These are phyloP conservation scores for Epistrophe eligans DNA, from an alignment of 2,888 invertebrate species.

Conservation along the genomic window DNA sequence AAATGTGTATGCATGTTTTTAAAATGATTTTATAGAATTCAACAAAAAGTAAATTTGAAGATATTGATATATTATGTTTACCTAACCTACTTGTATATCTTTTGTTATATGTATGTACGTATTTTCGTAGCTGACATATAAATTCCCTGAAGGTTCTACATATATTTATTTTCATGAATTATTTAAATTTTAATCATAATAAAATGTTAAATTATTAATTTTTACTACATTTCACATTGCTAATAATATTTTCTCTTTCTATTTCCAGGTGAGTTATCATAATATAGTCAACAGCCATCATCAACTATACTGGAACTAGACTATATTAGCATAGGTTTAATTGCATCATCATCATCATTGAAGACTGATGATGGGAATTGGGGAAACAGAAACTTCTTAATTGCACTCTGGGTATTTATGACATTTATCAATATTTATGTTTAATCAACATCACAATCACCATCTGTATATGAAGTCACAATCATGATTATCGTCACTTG, in stretches of 20 bases:
- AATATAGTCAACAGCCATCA: background rate
- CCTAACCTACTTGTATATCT: too few species aligned
- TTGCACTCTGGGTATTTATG: slow-evolving; percentile 72
- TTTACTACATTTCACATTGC: slow-evolving; percentile 3
- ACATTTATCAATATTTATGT: slow-evolving; percentile 75
- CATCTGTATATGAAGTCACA: slow-evolving; percentile 45
- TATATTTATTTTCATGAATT: background rate
- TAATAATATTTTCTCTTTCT: slow-evolving; percentile 54
- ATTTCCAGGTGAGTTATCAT: slow-evolving; percentile 60
- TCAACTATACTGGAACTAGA: background rate
- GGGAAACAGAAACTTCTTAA: slow-evolving; percentile 35
- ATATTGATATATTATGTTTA: too few species aligned
- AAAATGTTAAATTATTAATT: slow-evolving; percentile 16
- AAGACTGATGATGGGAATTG: background rate
- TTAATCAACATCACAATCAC: slow-evolving; percentile 73
- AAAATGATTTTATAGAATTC: too few species aligned
- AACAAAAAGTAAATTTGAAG: too few species aligned
- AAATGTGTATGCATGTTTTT: too few species aligned
- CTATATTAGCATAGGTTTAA: background rate
- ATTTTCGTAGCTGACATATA: too few species aligned
- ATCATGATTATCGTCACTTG: slow-evolving; percentile 63
- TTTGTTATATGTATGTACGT: too few species aligned
- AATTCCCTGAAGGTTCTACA: background rate
- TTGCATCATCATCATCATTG: background rate
- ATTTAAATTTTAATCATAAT: slow-evolving; percentile 57